phyloP scores from a whole-genome alignment of 2,113 vertebrate genomes.

The Cariama cristata region DNA sequence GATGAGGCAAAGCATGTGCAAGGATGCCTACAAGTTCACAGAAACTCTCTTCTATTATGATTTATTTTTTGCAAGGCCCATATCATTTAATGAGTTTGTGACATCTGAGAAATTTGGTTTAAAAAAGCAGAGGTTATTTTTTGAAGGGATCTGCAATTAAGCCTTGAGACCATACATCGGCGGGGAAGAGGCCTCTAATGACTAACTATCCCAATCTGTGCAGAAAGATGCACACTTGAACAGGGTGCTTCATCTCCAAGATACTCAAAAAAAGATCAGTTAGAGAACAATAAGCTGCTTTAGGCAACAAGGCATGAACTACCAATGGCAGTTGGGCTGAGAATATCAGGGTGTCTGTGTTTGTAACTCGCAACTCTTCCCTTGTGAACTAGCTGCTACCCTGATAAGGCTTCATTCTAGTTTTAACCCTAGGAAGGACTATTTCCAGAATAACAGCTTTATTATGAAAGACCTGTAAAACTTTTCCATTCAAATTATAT shows the following conservation, averaged over 20 bases:
- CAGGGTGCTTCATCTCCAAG: neutral
- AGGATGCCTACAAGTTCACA: neutral
- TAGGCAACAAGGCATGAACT: neutral
- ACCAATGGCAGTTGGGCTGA: neutral
- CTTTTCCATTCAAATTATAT: neutral
- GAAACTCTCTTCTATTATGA: neutral
- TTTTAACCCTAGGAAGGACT: neutral
- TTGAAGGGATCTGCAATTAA: neutral
- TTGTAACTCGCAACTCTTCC: neutral
- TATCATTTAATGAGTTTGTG: neutral
- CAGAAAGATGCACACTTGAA: neutral
- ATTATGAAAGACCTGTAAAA: neutral
- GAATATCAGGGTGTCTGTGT: neutral
- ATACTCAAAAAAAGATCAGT: neutral
- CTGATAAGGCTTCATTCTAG: neutral
- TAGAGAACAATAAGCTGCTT: neutral
- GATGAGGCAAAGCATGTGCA: neutral
- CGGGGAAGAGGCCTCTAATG: neutral
- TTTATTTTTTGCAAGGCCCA: neutral
- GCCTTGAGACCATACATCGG: neutral
- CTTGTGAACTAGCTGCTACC: neutral
- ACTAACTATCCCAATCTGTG: too few species aligned
- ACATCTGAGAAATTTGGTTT: neutral
- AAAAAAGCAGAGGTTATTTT: neutral
- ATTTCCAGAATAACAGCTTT: neutral